A percentile compares a stretch with the other conserved stretches of the same genome.
phyloP scores from a whole-genome alignment of 64 coral and sea anemone species.

The Montipora sp. region DNA sequence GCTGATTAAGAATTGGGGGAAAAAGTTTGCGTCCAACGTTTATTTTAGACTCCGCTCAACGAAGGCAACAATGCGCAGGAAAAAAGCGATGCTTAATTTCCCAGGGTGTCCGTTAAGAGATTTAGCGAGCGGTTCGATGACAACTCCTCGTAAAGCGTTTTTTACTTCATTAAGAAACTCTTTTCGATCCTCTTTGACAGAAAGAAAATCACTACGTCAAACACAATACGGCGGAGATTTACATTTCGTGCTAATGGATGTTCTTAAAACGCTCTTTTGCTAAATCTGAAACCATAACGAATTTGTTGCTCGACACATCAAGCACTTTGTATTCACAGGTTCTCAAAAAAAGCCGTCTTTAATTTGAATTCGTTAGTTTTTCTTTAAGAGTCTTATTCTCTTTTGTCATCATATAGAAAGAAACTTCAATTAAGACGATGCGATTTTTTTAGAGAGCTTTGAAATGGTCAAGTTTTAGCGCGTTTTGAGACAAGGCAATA shows the following conservation, averaged over 20 bases:
- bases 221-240: slow-evolving; percentile 53
- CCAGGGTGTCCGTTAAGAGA: not conserved
- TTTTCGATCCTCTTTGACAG: slow-evolving; percentile 38
- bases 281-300: slow-evolving; percentile 50
- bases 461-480: not conserved
- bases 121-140: not conserved
- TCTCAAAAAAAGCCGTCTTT: not conserved
- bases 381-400: not conserved
- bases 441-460: not conserved
- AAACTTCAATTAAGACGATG: not conserved
- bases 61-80: not conserved
- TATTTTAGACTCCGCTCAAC: not conserved
- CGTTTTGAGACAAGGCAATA: not conserved
- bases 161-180: slow-evolving; percentile 13
- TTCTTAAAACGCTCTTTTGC: not conserved
- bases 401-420: not conserved
- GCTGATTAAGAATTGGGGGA: slow-evolving; percentile 36
- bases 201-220: slow-evolving; percentile 39
- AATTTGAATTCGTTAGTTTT: slow-evolving; percentile 41
- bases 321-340: slow-evolving; percentile 23
- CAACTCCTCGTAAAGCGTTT: not conserved
- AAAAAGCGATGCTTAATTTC: not conserved
- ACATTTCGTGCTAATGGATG: slow-evolving; percentile 34
- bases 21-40: slow-evolving; percentile 32
- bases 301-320: slow-evolving; percentile 5